These are phyloP conservation scores for Lordiphosa collinella DNA, from an alignment of 1,140 invertebrate genomes.

Conservation along the genomic window DNA sequence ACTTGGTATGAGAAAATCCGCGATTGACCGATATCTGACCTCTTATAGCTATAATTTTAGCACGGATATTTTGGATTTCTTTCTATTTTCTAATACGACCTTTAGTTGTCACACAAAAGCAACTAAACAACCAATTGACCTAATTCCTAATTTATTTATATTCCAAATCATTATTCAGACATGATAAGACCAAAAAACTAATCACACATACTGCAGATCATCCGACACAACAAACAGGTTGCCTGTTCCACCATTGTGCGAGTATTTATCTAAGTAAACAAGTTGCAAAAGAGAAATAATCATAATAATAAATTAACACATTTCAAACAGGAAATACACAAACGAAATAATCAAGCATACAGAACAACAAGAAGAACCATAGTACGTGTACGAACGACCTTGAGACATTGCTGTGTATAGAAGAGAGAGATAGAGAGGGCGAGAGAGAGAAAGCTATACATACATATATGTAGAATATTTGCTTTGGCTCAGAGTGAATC, in stretches of 20 bases:
- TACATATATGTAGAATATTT: constrained; percentile 14
- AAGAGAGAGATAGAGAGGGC: constrained; percentile 19
- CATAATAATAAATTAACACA: constrained; percentile 50
- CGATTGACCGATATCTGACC: too few species aligned
- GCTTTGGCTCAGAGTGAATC: too few species aligned
- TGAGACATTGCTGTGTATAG: constrained; percentile 9
- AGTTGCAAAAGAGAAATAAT: constrained; percentile 15
- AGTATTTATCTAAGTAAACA: constrained; percentile 7
- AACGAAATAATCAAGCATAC: constrained; percentile 35
- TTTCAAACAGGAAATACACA: constrained; percentile 44
- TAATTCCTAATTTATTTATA: constrained; percentile 12
- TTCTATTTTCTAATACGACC: not conserved
- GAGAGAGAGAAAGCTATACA: constrained; percentile 17
- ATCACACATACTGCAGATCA: constrained; percentile 18
- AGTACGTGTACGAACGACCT: constrained; percentile 16
- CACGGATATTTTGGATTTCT: too few species aligned
- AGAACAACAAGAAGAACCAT: constrained; percentile 16
- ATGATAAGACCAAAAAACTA: constrained; percentile 3
- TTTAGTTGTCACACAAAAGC: not conserved
- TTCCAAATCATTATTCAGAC: not conserved
- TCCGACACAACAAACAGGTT: constrained; percentile 20
- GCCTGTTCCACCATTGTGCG: not conserved
- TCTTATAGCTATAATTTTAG: too few species aligned
- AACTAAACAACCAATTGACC: constrained; percentile 19
- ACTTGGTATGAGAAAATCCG: too few species aligned